Percentiles rank a stretch among this genome's conserved stretches.
These are phyloP conservation scores for Penaeus chinensis DNA, from an alignment of 1,140 invertebrate species.

Conservation along the genomic window DNA sequence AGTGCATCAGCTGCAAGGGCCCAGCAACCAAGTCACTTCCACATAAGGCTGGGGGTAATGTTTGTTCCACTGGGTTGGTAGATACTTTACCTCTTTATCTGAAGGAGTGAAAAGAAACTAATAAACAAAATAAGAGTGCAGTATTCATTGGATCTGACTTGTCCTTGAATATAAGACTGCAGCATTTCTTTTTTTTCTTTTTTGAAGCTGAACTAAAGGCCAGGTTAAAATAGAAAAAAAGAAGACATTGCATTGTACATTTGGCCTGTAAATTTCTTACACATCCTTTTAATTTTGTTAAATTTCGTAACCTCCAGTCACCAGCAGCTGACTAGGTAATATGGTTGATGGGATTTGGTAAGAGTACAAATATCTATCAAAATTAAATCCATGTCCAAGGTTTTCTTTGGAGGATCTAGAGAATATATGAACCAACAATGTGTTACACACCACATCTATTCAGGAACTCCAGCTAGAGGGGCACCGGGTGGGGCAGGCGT, in stretches of 20 bases:
- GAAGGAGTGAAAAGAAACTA: neutral
- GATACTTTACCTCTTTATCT: conserved; percentile 22
- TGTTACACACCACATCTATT: conserved; percentile 50
- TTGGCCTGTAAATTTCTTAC: too few relatives aligned
- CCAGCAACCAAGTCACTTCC: conserved; percentile 18
- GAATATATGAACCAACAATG: neutral
- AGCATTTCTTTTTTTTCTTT: too few relatives aligned
- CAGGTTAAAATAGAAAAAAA: too few relatives aligned
- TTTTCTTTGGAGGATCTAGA: neutral
- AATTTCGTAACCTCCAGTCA: too few relatives aligned
- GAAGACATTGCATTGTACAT: too few relatives aligned
- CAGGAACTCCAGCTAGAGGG: conserved; percentile 48
- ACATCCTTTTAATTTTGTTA: too few relatives aligned
- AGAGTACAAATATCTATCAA: neutral
- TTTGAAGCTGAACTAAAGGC: too few relatives aligned
- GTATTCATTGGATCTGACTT: neutral
- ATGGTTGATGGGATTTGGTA: too few relatives aligned
- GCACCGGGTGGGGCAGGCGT: conserved; percentile 63
- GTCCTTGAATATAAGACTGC: neutral
- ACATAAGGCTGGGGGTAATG: conserved; percentile 37
- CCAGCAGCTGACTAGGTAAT: too few relatives aligned
- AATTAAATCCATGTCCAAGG: neutral
- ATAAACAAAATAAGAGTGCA: neutral
- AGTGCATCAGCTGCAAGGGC: conserved; percentile 48
- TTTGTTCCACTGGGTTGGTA: conserved; percentile 18